These are phyloP conservation scores for Melanostoma mellinum DNA, from an alignment of 2,888 invertebrate genomes.

Conservation along the genomic window DNA sequence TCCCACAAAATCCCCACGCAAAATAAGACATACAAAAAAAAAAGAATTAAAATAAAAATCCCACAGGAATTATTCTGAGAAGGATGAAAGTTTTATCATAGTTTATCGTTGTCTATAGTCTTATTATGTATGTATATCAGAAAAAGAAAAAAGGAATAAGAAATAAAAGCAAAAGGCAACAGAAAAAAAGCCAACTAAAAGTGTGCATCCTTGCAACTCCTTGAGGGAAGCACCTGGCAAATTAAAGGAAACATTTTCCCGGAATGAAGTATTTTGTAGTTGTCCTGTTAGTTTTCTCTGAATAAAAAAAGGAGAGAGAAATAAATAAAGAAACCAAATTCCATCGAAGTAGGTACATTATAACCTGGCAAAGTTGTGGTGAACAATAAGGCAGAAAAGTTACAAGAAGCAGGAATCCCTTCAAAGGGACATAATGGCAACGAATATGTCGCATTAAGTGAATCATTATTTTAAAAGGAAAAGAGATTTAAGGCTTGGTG, in stretches of 20 bases:
- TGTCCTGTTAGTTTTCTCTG: slow-evolving; percentile 40
- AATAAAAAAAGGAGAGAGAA: slow-evolving; percentile 29
- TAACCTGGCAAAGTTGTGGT: slow-evolving; percentile 61
- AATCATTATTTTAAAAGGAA: not conserved
- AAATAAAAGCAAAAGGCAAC: slow-evolving; percentile 11
- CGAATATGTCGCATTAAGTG: slow-evolving; percentile 5
- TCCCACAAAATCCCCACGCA: slow-evolving; percentile 52
- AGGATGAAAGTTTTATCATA: slow-evolving; percentile 72
- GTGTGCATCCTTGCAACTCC: slow-evolving; percentile 71
- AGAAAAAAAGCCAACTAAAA: slow-evolving; percentile 59
- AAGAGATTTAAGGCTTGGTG: too few species aligned
- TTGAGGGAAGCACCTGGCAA: slow-evolving; percentile 73
- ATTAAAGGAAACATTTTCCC: slow-evolving; percentile 71
- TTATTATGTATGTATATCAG: slow-evolving; percentile 18
- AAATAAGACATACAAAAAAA: slow-evolving; percentile 37
- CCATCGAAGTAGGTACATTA: slow-evolving; percentile 51
- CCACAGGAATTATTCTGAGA: slow-evolving; percentile 71
- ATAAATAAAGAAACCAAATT: slow-evolving; percentile 55
- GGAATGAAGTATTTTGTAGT: slow-evolving; percentile 71
- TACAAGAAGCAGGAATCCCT: slow-evolving; percentile 46
- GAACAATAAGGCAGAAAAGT: slow-evolving; percentile 53
- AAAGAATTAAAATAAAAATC: slow-evolving; percentile 52
- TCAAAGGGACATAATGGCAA: not conserved
- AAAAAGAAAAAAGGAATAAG: slow-evolving; percentile 10
- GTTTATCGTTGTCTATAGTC: slow-evolving; percentile 58